Evolutionary conservation across 2,888 invertebrate species (phyloP).

Genomic region (Bedellia somnulentella): DNA sequence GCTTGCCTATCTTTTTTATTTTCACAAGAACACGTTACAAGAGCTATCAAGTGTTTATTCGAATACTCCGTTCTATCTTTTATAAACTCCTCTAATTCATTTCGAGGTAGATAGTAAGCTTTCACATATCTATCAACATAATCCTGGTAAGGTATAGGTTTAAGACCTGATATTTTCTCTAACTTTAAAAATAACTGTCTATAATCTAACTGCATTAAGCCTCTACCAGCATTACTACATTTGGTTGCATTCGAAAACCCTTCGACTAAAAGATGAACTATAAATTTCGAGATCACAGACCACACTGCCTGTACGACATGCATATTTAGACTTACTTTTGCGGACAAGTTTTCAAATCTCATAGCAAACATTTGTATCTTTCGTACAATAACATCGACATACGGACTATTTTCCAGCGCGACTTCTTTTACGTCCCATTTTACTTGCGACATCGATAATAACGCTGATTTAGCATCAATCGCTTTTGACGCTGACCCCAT

Average conservation of each 20-base stretch:
- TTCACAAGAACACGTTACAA: constrained; percentile 85
- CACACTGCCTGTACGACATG: constrained; percentile 75
- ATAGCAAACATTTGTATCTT: constrained; percentile 78
- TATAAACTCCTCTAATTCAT: constrained; percentile 87
- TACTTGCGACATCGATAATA: constrained; percentile 87
- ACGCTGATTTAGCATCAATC: constrained; percentile 74
- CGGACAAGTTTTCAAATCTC: constrained; percentile 72
- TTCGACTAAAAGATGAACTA: constrained; percentile 88
- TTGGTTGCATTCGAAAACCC: constrained; percentile 90
- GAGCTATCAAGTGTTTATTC: constrained; percentile 78
- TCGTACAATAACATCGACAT: constrained; percentile 77
- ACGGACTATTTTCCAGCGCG: constrained; percentile 89
- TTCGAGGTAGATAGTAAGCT: constrained; percentile 91
- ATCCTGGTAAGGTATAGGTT: constrained; percentile 84
- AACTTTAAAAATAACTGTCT: constrained; percentile 90
- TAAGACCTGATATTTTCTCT: constrained; percentile 81
- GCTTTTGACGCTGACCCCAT: constrained; percentile 81
- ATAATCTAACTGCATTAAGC: constrained; percentile 97
- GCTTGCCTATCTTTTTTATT: constrained; percentile 85
- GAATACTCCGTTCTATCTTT: constrained; percentile 86
- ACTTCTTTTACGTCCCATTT: constrained; percentile 96
- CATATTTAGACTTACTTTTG: constrained; percentile 69
- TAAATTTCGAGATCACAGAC: constrained; percentile 84
- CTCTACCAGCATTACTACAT: constrained; percentile 94
- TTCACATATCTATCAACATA: constrained; percentile 95